These are phyloP conservation scores for Gymnocypris eckloni DNA, from an alignment of 2,797 vertebrate species.

Conservation along the genomic window DNA sequence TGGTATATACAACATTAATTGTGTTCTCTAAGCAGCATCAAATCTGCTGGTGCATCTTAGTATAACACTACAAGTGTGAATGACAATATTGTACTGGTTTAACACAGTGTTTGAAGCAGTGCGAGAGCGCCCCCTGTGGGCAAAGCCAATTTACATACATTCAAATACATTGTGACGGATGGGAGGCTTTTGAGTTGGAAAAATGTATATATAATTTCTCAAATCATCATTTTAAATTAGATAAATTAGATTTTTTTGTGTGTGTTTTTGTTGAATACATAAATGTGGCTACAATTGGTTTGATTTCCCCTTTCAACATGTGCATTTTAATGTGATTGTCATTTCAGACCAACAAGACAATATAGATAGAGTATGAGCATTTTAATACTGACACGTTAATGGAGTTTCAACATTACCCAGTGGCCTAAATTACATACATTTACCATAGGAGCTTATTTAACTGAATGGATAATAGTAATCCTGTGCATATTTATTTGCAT, in stretches of 20 bases:
- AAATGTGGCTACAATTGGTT: not conserved
- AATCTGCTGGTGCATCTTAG: slow-evolving; percentile 20
- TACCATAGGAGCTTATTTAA: not conserved
- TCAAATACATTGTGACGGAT: not conserved
- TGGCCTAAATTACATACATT: not conserved
- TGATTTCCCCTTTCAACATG: not conserved
- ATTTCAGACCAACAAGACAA: not conserved
- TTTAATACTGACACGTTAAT: not conserved
- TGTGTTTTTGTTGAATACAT: not conserved
- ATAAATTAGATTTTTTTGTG: not conserved
- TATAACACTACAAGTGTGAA: not conserved
- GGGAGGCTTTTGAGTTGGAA: not conserved
- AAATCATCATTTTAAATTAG: not conserved
- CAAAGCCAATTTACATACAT: not conserved
- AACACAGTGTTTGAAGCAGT: slow-evolving; percentile 2
- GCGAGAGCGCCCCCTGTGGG: slow-evolving; percentile 54
- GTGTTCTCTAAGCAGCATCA: slow-evolving; percentile 7
- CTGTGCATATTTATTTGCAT: not conserved
- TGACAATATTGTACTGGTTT: not conserved
- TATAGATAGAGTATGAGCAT: not conserved
- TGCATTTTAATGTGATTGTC: not conserved
- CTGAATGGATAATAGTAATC: not conserved
- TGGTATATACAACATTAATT: slow-evolving; percentile 14
- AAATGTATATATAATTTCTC: not conserved
- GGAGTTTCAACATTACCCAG: not conserved